These are phyloP conservation scores for Abramis brama DNA, from an alignment of 2,113 vertebrate species.

Conservation along the genomic window DNA sequence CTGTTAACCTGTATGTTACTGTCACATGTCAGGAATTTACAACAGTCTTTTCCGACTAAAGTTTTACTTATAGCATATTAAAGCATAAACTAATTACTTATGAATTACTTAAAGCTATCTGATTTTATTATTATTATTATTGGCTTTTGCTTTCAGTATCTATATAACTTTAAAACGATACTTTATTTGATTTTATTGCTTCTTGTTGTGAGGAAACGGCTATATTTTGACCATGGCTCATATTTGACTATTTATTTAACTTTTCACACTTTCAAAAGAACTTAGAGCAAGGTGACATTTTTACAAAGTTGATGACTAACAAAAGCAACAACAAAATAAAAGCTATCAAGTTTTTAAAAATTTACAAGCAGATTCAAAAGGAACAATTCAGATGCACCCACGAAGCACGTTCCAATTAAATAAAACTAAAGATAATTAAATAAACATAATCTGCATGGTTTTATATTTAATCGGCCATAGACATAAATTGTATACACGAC, in stretches of 20 bases:
- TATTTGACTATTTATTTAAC: not conserved
- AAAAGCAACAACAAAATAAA: not conserved
- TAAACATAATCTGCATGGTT: not conserved
- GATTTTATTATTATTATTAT: not conserved
- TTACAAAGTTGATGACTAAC: not conserved
- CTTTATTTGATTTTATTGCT: not conserved
- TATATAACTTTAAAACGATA: not conserved
- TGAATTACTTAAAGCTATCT: not conserved
- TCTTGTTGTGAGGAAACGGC: not conserved
- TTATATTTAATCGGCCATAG: not conserved
- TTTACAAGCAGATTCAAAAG: not conserved
- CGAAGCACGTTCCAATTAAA: not conserved
- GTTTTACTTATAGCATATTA: too few species aligned
- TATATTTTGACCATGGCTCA: not conserved
- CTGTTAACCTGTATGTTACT: not conserved
- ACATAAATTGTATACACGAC: not conserved
- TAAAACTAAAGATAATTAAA: not conserved
- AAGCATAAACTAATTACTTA: not conserved
- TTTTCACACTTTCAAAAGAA: slow-evolving; percentile 14
- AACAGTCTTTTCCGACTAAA: not conserved
- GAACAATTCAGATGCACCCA: not conserved
- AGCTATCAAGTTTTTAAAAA: not conserved
- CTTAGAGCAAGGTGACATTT: not conserved
- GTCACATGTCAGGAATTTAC: not conserved
- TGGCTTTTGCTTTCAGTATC: not conserved